Conservation (phyloP, 2,888 invertebrate genomes). For the Sinhomidia bicolor region DNA sequence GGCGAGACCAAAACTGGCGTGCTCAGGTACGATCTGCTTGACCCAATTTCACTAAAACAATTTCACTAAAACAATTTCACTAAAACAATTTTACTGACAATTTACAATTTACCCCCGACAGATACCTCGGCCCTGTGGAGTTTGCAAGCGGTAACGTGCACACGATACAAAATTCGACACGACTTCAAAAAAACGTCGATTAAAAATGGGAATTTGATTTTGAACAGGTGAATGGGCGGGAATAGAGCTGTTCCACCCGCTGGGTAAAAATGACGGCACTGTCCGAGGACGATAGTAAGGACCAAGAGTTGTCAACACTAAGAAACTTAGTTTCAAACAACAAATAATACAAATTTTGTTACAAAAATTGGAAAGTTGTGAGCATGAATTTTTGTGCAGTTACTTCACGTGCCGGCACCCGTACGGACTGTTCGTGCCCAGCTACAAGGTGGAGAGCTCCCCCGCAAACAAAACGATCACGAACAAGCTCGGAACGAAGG, state of each 20-base stretch:
- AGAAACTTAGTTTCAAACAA: too few relatives aligned
- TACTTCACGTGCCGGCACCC: constrained; percentile 96
- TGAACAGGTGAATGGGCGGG: constrained; percentile 95
- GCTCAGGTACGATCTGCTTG: constrained; percentile 87
- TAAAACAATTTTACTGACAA: too few relatives aligned
- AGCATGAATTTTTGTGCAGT: constrained; percentile 85
- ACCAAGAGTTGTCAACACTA: too few relatives aligned
- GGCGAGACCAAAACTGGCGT: constrained; percentile 92
- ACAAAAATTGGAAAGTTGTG: too few relatives aligned
- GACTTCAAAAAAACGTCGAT: too few relatives aligned
- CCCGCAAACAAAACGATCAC: constrained; percentile 85
- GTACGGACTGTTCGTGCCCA: constrained; percentile 96
- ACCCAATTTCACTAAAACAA: too few relatives aligned
- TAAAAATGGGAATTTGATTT: neutral
- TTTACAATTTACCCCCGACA: too few relatives aligned
- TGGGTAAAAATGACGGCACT: constrained; percentile 98
- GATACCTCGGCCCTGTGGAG: constrained; percentile 90
- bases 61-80: too few relatives aligned
- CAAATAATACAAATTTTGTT: too few relatives aligned
- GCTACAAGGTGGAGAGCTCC: constrained; percentile 93
- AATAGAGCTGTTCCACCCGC: constrained; percentile 95
- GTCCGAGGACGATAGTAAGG: constrained; percentile 93
- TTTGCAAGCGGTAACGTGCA: constrained; percentile 93
- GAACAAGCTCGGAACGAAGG: constrained; percentile 54
- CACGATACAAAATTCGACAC: too few relatives aligned